A percentile compares a stretch with the other conserved stretches of the same genome.
These are phyloP conservation scores for Megalops atlanticus DNA, from an alignment of 2,113 vertebrate genomes.

Conservation along the genomic window DNA sequence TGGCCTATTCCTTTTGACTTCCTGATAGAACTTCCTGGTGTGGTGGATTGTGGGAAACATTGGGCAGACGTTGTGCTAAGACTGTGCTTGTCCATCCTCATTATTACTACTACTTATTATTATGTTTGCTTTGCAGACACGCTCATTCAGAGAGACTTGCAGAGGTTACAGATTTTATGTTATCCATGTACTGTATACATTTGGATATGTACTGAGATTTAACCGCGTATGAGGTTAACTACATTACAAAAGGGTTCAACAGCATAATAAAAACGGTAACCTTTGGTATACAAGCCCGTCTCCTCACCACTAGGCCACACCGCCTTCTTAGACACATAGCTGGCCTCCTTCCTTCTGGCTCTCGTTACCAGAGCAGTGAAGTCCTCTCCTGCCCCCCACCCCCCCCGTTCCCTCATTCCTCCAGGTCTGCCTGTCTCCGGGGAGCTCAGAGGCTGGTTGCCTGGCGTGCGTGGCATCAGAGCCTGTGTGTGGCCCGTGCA, in stretches of 20 bases:
- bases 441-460: not conserved
- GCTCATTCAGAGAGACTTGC: too few relatives aligned
- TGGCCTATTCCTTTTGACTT: not conserved
- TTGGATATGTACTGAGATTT: not conserved
- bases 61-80: too few relatives aligned
- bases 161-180: too few relatives aligned
- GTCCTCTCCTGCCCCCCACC: not conserved
- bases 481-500: not conserved
- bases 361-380: not conserved
- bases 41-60: not conserved
- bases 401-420: not conserved
- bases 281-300: too few relatives aligned
- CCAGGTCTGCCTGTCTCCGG: not conserved
- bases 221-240: too few relatives aligned
- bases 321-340: not conserved
- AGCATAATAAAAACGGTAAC: too few relatives aligned
- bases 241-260: too few relatives aligned
- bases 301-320: too few relatives aligned
- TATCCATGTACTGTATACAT: too few relatives aligned
- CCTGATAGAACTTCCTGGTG: not conserved
- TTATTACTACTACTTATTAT: too few relatives aligned
- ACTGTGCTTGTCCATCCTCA: too few relatives aligned
- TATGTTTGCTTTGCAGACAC: too few relatives aligned
- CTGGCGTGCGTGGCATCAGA: not conserved
- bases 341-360: not conserved